Conservation (phyloP, 53 echinoderm and acorn worm species). For the Stichopus horrens region DNA sequence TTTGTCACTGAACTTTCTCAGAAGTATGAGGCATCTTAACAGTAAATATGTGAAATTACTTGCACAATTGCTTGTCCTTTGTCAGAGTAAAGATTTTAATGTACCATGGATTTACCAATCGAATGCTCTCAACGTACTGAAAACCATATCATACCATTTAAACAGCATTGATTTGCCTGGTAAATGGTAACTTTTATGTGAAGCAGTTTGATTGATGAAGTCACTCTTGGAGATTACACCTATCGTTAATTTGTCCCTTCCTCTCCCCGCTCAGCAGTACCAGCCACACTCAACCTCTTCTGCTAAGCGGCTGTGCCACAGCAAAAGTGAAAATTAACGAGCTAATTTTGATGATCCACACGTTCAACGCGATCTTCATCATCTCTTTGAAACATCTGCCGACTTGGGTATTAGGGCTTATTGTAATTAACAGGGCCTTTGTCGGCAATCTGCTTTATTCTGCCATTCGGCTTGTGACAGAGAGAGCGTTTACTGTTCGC, state of each 20-base stretch:
- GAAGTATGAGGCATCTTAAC: too few relatives aligned
- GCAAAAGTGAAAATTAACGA: conserved; percentile 47
- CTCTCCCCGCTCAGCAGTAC: background rate
- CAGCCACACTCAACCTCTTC: background rate
- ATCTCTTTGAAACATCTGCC: conserved; percentile 49
- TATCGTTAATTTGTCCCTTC: background rate
- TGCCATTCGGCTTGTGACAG: conserved; percentile 25
- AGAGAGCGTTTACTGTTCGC: conserved; percentile 11
- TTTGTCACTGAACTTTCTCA: too few relatives aligned
- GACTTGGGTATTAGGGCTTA: conserved; percentile 34
- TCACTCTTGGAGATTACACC: background rate
- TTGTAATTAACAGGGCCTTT: conserved; percentile 41
- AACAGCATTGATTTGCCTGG: background rate
- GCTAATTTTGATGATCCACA: conserved; percentile 40
- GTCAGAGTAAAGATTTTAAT: too few relatives aligned
- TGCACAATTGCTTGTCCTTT: too few relatives aligned
- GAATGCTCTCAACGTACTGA: too few relatives aligned
- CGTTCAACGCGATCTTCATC: conserved; percentile 32
- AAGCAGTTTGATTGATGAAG: conserved; percentile 38
- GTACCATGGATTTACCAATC: too few relatives aligned
- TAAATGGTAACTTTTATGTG: background rate
- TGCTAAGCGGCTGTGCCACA: background rate
- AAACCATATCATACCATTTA: background rate
- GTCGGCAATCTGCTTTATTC: conserved; percentile 25
- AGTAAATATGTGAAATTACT: too few relatives aligned